Evolutionary conservation across 2,113 vertebrate species (phyloP).

Genomic region (Daphoenositta chrysoptera): DNA sequence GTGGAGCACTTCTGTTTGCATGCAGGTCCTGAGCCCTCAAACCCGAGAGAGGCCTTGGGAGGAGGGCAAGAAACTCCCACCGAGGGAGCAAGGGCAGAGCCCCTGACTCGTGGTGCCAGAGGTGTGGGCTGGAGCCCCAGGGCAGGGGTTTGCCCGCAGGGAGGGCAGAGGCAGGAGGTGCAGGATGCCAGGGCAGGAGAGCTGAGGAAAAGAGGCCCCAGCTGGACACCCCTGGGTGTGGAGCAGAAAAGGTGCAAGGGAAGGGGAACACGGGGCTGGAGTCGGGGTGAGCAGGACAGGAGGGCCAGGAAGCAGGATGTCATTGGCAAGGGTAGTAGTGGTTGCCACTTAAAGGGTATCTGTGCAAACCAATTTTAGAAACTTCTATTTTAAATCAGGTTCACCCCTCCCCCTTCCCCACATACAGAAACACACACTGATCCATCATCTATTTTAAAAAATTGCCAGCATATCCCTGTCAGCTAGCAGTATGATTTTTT

Average conservation of each 20-base stretch:
- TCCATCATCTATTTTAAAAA: slow-evolving; percentile 34
- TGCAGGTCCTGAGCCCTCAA: not conserved
- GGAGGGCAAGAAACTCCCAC: not conserved
- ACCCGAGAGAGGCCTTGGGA: not conserved
- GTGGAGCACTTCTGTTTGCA: not conserved
- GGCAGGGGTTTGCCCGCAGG: not conserved
- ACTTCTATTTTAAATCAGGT: slow-evolving; percentile 15
- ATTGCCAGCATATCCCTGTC: slow-evolving; percentile 25
- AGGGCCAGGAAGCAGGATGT: not conserved
- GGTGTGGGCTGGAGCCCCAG: not conserved
- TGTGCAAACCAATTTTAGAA: slow-evolving; percentile 35
- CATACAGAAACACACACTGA: slow-evolving; percentile 4
- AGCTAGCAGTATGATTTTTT: slow-evolving; percentile 12
- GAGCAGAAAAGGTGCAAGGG: not conserved
- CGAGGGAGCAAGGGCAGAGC: not conserved
- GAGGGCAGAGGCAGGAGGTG: not conserved
- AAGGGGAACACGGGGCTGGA: not conserved
- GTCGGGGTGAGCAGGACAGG: not conserved
- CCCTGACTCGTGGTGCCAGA: not conserved
- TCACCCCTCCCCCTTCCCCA: not conserved
- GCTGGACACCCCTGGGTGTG: not conserved
- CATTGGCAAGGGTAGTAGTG: not conserved
- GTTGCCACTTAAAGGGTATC: slow-evolving; percentile 26
- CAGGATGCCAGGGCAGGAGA: not conserved
- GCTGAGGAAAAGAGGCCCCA: not conserved